Evolutionary conservation across 2,797 vertebrate genomes (phyloP).

Genomic region (Tokudaia muenninki): DNA sequence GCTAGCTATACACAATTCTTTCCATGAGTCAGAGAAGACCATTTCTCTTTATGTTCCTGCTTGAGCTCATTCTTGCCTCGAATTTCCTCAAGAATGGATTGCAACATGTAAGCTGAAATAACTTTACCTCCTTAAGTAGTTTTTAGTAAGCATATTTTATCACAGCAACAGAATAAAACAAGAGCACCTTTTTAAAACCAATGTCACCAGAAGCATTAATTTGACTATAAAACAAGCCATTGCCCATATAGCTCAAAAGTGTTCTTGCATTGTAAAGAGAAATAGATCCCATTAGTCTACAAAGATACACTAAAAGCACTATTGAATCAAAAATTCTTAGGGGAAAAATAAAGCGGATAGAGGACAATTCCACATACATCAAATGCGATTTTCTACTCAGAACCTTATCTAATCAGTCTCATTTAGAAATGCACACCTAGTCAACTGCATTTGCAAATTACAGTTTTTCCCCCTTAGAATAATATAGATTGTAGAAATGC

Average conservation of each 20-base stretch:
- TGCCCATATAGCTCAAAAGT: not conserved
- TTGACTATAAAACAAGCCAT: not conserved
- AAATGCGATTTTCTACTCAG: not conserved
- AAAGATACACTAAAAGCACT: not conserved
- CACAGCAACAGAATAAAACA: not conserved
- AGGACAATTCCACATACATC: not conserved
- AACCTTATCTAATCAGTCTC: conserved; percentile 23
- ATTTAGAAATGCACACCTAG: conserved; percentile 49
- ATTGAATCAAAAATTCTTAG: not conserved
- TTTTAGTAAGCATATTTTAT: not conserved
- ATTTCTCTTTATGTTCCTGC: not conserved
- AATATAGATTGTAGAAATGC: conserved; percentile 42
- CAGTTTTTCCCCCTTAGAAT: conserved; percentile 4
- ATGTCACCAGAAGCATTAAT: conserved; percentile 13
- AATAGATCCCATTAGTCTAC: not conserved
- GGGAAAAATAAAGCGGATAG: not conserved
- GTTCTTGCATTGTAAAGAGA: not conserved
- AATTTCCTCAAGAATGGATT: not conserved
- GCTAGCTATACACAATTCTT: not conserved
- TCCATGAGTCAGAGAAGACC: not conserved
- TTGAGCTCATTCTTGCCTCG: not conserved
- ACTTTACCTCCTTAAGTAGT: not conserved
- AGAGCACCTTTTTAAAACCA: not conserved
- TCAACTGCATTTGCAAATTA: conserved; percentile 61
- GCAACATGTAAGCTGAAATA: not conserved